Evolutionary conservation across 1,140 invertebrate genomes (phyloP), one percentile per base, ranked within the genome.

Genomic region (Coelopa frigida): DNA sequence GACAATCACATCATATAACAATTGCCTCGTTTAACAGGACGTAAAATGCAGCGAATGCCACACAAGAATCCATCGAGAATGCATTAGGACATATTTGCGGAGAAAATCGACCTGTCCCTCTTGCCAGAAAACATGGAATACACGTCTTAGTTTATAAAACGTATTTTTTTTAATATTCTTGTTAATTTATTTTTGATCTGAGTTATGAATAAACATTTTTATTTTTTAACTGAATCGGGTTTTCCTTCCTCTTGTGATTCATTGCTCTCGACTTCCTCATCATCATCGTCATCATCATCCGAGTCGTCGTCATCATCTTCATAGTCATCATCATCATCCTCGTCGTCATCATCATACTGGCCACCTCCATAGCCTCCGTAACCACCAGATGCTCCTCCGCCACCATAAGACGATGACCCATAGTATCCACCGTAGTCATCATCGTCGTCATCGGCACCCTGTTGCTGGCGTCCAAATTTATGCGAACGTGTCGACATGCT

Each of bases 401-500:
- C 50, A 49, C 55, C 67, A 22, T 52, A 50, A 42, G 48, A 54
- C n/a, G 53, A 50, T 39, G 48, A 54, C n/a, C 51, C 50, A 49
- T 50, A 54, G 48, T 71, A 68, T 15, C 66, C 70, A 37, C 68
- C 75, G 55, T 75, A 76, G 55, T 76, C 74, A 52, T 79, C 75
- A 38, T 78, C 75, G 48, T 73, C 67, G 46, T 73, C 70, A 32
- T 60, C 66, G 17, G 58, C 61, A n/a, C 73, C 74, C 57, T 81
- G 78, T 57, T 78, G 81, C 72, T 89, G 87, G 29, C 87, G 77
- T 4, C 87, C 87, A 75, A 85, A 90, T 58, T 88, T 88, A 58
- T 89, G 85, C 48, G 75, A 82, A 44, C 84, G 81, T 46, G 85
- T 94, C 24, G 93, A 96, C 84, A 98, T 92, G 73, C 87, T 89